Conservation (phyloP, 92 coral and sea anemone genomes). For the Phymanthus crucifer region DNA sequence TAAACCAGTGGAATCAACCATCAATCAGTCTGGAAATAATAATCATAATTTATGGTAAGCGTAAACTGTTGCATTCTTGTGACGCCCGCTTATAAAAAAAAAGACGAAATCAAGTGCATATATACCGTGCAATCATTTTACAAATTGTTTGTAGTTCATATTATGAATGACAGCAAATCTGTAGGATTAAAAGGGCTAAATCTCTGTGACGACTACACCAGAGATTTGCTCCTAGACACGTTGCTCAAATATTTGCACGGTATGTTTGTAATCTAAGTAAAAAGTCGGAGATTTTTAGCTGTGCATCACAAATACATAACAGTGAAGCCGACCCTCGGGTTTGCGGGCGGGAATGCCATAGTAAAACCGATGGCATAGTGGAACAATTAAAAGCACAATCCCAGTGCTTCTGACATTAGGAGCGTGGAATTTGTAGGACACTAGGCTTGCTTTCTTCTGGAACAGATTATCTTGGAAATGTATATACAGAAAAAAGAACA, state of each 20-base stretch:
- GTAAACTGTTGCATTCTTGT: background rate
- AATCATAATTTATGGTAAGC: conserved; percentile 2
- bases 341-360: background rate
- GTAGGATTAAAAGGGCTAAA: too few species aligned
- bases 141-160: background rate
- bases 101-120: background rate
- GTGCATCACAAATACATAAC: background rate
- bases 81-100: background rate
- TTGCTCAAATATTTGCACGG: background rate
- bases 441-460: background rate
- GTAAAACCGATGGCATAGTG: background rate
- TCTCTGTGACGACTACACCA: background rate
- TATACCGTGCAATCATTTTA: background rate
- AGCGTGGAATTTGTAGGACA: conserved; percentile 1
- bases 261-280: background rate
- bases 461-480: background rate
- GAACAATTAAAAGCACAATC: background rate
- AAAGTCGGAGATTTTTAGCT: background rate
- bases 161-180: too few species aligned
- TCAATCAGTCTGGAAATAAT: background rate
- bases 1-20: background rate
- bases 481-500: background rate
- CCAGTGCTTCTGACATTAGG: conserved; percentile 1
- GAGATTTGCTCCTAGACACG: background rate
- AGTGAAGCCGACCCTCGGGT: background rate